A percentile compares a stretch with the other conserved stretches of the same genome.
phyloP scores from a whole-genome alignment of 2,113 vertebrate genomes.

The Calyptommatus sinebrachiatus region DNA sequence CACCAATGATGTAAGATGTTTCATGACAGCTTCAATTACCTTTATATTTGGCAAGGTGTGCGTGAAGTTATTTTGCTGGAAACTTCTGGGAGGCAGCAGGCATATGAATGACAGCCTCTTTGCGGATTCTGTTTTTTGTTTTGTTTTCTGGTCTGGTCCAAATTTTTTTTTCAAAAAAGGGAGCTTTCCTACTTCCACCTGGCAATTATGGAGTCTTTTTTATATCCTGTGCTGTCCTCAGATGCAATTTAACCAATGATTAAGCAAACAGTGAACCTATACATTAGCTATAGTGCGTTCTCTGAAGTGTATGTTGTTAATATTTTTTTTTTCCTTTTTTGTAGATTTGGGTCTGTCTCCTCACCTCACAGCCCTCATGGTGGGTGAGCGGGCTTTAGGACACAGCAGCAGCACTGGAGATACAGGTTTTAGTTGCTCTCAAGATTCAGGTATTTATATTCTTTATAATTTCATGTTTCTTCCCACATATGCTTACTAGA shows the following conservation, averaged over 20 bases:
- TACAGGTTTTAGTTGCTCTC: slow-evolving; percentile 95
- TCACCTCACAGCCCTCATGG: slow-evolving; percentile 95
- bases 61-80: too few species aligned
- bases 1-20: too few species aligned
- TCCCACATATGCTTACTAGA: not conserved
- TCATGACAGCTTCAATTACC: too few species aligned
- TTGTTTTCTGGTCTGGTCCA: too few species aligned
- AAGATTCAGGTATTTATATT: slow-evolving; percentile 86
- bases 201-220: too few species aligned
- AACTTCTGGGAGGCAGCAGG: too few species aligned
- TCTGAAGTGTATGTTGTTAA: not conserved
- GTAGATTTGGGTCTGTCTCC: slow-evolving; percentile 94
- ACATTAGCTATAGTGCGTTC: not conserved
- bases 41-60: too few species aligned
- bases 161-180: too few species aligned
- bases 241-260: not conserved
- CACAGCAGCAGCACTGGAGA: slow-evolving; percentile 95
- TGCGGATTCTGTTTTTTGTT: too few species aligned
- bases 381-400: slow-evolving; percentile 82
- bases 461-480: not conserved
- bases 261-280: not conserved
- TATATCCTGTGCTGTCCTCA: not conserved
- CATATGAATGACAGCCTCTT: too few species aligned
- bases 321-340: slow-evolving; percentile 52
- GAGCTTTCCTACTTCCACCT: too few species aligned